Percentiles rank a stretch among this genome's conserved stretches.
phyloP scores from a whole-genome alignment of 2,797 vertebrate species.

The Pterois miles region DNA sequence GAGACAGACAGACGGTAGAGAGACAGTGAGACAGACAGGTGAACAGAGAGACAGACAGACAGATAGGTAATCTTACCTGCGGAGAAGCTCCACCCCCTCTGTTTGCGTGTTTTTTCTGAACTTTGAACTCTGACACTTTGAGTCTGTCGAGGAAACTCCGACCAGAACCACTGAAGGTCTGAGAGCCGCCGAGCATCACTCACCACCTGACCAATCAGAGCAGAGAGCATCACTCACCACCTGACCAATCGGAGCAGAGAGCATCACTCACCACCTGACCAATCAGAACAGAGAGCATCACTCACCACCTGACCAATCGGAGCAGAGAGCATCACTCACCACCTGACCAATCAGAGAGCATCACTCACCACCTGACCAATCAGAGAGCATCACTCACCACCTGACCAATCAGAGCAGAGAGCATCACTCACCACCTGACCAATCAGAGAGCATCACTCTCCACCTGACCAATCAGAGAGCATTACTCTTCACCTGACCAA shows the following conservation, averaged over 20 bases:
- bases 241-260: neutral
- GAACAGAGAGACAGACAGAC: neutral
- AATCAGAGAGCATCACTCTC: too few relatives aligned
- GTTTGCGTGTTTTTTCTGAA: conserved; percentile 81
- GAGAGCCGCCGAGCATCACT: conserved; percentile 89
- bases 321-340: conserved; percentile 86
- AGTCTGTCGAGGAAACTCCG: conserved; percentile 73
- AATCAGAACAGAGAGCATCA: conserved; percentile 75
- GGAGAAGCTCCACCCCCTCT: conserved; percentile 89
- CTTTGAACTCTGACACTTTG: conserved; percentile 85
- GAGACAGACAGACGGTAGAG: neutral
- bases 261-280: conserved; percentile 78
- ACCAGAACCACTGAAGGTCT: conserved; percentile 90
- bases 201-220: conserved; percentile 84
- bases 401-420: neutral
- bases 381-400: neutral
- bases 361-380: neutral
- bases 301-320: conserved; percentile 88
- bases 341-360: conserved; percentile 79
- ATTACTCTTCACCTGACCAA: too few relatives aligned
- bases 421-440: too few relatives aligned
- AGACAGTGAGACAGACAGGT: neutral
- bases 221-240: neutral
- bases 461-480: too few relatives aligned
- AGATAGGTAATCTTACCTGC: conserved; percentile 65